These are phyloP conservation scores for Apodemia hepburni DNA, from an alignment of 2,888 invertebrate genomes.

Conservation along the genomic window DNA sequence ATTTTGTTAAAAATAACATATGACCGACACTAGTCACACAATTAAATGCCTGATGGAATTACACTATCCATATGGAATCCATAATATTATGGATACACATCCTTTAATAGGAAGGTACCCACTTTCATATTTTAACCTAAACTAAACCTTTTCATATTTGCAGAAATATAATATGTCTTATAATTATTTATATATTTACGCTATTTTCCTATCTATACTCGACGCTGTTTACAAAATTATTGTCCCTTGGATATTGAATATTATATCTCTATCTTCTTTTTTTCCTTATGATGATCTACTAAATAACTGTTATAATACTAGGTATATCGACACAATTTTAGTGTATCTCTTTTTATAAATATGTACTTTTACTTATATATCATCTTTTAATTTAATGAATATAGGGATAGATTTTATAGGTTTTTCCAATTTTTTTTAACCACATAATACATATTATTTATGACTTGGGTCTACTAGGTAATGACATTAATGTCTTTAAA, in stretches of 20 bases:
- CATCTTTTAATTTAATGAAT: background rate
- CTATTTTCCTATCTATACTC: too few relatives aligned
- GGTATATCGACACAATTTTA: background rate
- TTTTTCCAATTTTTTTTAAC: background rate
- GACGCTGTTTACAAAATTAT: too few relatives aligned
- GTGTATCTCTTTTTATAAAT: too few relatives aligned
- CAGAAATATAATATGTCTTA: background rate
- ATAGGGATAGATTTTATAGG: background rate
- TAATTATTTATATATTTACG: too few relatives aligned
- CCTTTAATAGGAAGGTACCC: too few relatives aligned
- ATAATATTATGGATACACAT: background rate
- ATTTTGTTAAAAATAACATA: conserved; percentile 3
- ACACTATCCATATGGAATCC: too few relatives aligned
- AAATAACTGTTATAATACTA: background rate
- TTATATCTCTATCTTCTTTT: too few relatives aligned
- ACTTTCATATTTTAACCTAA: too few relatives aligned
- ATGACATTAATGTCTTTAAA: too few relatives aligned
- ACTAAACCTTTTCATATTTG: background rate
- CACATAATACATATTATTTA: background rate
- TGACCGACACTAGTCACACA: conserved; percentile 20
- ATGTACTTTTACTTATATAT: background rate
- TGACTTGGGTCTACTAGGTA: too few relatives aligned
- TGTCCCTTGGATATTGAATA: too few relatives aligned
- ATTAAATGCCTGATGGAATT: background rate
- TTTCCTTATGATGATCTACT: background rate